Percentiles rank a stretch among this genome's conserved stretches.
phyloP scores from a whole-genome alignment of 2,888 invertebrate species.

The Empis livida region DNA sequence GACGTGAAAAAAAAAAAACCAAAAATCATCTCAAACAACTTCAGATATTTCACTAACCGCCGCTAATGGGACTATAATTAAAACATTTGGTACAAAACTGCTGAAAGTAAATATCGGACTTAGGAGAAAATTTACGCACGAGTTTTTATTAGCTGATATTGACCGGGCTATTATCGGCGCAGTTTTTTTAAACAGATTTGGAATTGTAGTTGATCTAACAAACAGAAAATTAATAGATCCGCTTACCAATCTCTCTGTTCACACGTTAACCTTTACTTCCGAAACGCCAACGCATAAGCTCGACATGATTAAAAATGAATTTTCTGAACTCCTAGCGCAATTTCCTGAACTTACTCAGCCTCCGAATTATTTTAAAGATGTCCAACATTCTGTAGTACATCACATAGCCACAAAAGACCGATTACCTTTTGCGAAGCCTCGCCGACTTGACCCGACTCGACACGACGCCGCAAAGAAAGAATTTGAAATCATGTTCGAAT shows the following conservation, averaged over 20 bases:
- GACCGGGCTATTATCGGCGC: slow-evolving; percentile 4
- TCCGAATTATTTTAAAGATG: not conserved
- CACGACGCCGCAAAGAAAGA: slow-evolving; percentile 1
- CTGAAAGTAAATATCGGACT: slow-evolving; percentile 5
- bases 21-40: not conserved
- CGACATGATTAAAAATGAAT: not conserved
- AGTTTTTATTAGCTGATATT: slow-evolving; percentile 1
- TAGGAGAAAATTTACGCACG: not conserved
- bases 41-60: not conserved
- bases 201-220: slow-evolving; percentile 3
- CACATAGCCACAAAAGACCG: not conserved
- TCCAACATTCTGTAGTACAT: not conserved
- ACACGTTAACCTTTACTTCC: not conserved
- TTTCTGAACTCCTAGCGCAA: not conserved
- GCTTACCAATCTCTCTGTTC: not conserved
- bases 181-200: slow-evolving; percentile 7
- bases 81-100: slow-evolving; percentile 3
- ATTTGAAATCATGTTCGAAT: slow-evolving; percentile 1
- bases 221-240: not conserved
- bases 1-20: no score
- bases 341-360: not conserved
- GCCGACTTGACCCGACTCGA: not conserved
- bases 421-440: not conserved
- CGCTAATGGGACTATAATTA: slow-evolving; percentile 2
- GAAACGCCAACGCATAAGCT: not conserved